Evolutionary conservation across 2,113 vertebrate species (phyloP), one percentile per base, ranked within the genome.

Genomic region (Phyllostomus discolor): DNA sequence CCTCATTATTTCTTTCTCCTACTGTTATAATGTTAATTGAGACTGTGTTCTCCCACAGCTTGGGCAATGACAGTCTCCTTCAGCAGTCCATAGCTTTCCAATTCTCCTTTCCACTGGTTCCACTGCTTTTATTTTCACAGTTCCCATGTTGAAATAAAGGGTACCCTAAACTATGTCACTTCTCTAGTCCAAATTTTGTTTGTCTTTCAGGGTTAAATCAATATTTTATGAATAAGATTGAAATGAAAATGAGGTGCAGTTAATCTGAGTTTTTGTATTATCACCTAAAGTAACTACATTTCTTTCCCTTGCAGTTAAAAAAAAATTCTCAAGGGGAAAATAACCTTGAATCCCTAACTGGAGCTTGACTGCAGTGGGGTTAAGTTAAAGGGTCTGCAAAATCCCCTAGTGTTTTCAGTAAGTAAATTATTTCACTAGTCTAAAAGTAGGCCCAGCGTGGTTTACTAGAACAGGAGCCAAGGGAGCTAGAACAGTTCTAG

Each of bases 191-290:
- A 78, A 50, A 91, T 64, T 82, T 70, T 69, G 15, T 67, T 76
- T 96, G 52, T 89, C 8, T 78, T 64, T 41, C 17, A 62, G 38
- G 20, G 22, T 92, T 46, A 72, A 89, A 87, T 75, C 82, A 62
- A 38, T n/a, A 15, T 80, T 43, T 88, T 52, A 12, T 89, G 46
- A 91, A 43, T 66, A 79, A 80, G 38, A 81, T 33, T 95, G 46
- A 85, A 93, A 41, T 90, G 72, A 82, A 28, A 48, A 85, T 81
- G 75, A 75, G 43, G 38, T 86, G 3, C 35, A 62, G 2, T 75
- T 91, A 41, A 46, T 75, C 80, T 62, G 7, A 79, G 46, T 70
- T 88, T 96, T 96, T 86, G 76, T 35, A 59, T 92, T 70, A 72
- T 66, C 41, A 52, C 17, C n/a, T 66, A 52, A 92, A 69, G 22